Evolutionary conservation across 2,888 invertebrate genomes (phyloP).

Genomic region (Mythimna ferrago): DNA sequence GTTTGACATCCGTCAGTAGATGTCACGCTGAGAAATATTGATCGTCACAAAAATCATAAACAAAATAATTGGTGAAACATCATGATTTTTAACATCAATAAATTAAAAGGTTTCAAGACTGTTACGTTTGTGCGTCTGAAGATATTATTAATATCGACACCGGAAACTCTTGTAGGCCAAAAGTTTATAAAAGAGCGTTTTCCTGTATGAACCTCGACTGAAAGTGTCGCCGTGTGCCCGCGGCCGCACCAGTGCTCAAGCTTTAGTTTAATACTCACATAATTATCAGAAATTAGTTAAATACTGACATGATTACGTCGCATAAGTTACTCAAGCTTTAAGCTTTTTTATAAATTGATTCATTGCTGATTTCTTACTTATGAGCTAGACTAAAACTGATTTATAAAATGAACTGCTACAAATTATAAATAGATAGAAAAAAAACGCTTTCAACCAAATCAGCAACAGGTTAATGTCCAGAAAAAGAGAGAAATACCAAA

Average conservation of each 20-base stretch:
- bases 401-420: neutral
- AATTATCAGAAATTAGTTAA: neutral
- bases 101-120: slow-evolving; percentile 59
- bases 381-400: neutral
- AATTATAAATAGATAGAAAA: neutral
- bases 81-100: slow-evolving; percentile 55
- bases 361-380: too few relatives aligned
- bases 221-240: slow-evolving; percentile 28
- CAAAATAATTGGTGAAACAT: slow-evolving; percentile 29
- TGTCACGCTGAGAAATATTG: slow-evolving; percentile 15
- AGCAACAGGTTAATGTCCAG: neutral
- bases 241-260: neutral
- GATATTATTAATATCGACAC: slow-evolving; percentile 60
- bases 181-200: slow-evolving; percentile 58
- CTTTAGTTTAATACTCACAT: slow-evolving; percentile 1
- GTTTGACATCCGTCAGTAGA: slow-evolving; percentile 32
- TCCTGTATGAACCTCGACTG: slow-evolving; percentile 57
- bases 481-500: neutral
- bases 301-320: neutral
- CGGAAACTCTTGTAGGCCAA: slow-evolving; percentile 60
- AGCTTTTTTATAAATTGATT: neutral
- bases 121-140: slow-evolving; percentile 40
- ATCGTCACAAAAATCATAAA: slow-evolving; percentile 32
- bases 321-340: neutral
- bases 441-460: neutral